phyloP scores from a whole-genome alignment of 2,888 invertebrate species.

The Cantharis rustica region DNA sequence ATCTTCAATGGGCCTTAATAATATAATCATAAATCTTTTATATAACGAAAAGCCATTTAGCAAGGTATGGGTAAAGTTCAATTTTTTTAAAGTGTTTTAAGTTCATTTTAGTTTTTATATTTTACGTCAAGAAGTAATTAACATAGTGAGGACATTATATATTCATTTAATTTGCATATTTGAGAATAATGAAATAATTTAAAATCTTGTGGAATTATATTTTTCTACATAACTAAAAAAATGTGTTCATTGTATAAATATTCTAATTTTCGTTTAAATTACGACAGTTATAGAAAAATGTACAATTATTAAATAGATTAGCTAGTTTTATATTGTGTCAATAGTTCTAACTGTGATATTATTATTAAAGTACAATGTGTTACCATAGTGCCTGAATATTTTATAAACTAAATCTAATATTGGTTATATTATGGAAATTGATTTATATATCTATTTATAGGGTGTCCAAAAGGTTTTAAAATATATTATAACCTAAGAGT shows the following conservation, averaged over 20 bases:
- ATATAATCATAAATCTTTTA: too few relatives aligned
- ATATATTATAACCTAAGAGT: background rate
- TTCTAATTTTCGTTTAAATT: background rate
- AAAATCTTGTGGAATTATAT: background rate
- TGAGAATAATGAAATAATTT: background rate
- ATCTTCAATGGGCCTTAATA: too few relatives aligned
- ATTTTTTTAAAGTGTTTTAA: background rate
- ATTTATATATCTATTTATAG: background rate
- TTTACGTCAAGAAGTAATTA: background rate
- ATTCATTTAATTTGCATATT: background rate
- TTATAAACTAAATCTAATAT: background rate
- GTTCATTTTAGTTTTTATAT: background rate
- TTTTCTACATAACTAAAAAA: background rate
- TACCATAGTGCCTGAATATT: slow-evolving; percentile 16
- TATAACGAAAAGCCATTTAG: too few relatives aligned
- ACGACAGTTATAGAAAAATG: background rate
- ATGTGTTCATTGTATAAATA: background rate
- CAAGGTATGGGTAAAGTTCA: background rate
- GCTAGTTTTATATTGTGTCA: slow-evolving; percentile 5
- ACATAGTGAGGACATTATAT: background rate
- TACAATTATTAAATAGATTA: background rate
- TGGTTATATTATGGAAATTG: background rate
- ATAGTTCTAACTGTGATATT: slow-evolving; percentile 16
- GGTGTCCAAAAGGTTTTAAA: background rate
- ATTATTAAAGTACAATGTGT: slow-evolving; percentile 16